These are phyloP conservation scores for Dipodomys merriami DNA, from an alignment of 2,113 vertebrate species.

Conservation along the genomic window DNA sequence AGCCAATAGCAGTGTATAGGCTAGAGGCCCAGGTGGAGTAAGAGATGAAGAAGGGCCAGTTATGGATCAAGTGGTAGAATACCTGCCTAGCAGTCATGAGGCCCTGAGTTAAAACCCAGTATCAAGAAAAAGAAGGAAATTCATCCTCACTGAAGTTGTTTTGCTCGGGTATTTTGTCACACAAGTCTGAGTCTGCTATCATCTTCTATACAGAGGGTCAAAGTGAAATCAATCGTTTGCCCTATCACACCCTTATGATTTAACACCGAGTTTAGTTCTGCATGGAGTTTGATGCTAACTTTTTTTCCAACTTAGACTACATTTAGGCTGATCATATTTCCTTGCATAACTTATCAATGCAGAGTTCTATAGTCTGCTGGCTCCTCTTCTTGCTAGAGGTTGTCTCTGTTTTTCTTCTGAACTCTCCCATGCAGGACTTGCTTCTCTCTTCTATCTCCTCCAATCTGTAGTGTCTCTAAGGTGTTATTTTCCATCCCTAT, in stretches of 20 bases:
- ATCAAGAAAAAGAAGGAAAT: not conserved
- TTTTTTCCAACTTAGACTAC: not conserved
- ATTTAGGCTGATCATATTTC: constrained; percentile 5
- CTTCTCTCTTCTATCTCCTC: not conserved
- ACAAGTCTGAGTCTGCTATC: not conserved
- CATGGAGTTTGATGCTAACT: not conserved
- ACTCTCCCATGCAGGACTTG: not conserved
- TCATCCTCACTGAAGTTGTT: not conserved
- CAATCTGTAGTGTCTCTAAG: not conserved
- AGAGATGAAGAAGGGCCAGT: not conserved
- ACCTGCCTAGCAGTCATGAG: no score
- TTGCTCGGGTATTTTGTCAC: not conserved
- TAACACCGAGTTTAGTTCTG: not conserved
- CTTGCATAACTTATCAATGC: not conserved
- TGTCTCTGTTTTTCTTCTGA: not conserved
- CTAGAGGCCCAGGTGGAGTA: fast-evolving
- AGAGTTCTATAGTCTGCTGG: not conserved
- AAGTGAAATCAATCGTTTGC: not conserved
- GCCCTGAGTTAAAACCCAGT: no score
- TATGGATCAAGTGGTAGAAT: no score
- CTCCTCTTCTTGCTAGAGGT: not conserved
- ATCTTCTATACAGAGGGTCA: not conserved
- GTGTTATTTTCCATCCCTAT: not conserved
- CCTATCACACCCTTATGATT: not conserved
- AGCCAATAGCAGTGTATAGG: not conserved